A percentile compares a stretch with the other conserved stretches of the same genome.
Conservation (phyloP, 2,888 invertebrate genomes). For the Spisula subtruncata region DNA sequence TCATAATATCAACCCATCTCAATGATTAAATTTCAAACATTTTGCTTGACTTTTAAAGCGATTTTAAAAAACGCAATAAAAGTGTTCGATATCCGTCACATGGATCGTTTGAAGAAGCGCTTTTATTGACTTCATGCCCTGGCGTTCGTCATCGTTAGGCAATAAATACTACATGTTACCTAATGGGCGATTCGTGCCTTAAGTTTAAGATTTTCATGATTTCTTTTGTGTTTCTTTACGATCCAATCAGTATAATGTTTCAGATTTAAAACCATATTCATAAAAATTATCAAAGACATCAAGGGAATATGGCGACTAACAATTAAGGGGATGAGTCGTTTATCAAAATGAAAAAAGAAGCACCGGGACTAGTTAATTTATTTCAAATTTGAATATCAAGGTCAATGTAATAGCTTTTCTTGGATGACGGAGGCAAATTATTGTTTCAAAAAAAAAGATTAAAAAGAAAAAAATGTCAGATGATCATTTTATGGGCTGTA, state of each 20-base stretch:
- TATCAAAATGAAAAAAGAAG: background rate
- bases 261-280: background rate
- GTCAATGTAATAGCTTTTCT: constrained; percentile 9
- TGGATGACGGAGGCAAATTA: background rate
- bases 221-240: no score
- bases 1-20: no score
- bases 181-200: no score
- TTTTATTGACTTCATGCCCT: no score
- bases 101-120: no score
- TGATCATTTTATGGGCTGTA: background rate
- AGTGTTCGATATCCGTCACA: no score
- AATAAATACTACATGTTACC: no score
- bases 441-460: background rate
- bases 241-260: background rate
- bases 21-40: no score
- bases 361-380: background rate
- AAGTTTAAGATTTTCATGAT: no score
- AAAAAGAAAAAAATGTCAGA: background rate
- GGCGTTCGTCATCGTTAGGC: no score
- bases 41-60: no score
- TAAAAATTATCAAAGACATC: background rate
- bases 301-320: background rate
- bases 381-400: background rate
- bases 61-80: no score
- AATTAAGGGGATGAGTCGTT: background rate